Percentiles rank a stretch among this genome's conserved stretches.
phyloP scores from a whole-genome alignment of 2,797 vertebrate species.

The Acanthurus tractus region DNA sequence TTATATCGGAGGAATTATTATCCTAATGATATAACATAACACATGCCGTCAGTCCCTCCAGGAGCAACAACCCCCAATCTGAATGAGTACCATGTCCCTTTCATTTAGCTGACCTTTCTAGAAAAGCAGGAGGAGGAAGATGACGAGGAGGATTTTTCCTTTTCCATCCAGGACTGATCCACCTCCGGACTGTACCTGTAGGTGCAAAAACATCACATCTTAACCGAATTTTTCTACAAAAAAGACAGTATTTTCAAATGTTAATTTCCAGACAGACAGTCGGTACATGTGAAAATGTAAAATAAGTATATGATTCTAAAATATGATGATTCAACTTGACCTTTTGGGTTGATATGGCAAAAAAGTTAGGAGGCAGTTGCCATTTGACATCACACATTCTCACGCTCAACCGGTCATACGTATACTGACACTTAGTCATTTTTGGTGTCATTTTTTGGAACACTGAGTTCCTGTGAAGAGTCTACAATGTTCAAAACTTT shows the following conservation, averaged over 20 bases:
- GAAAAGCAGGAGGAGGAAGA: slow-evolving; percentile 32
- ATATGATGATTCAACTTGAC: not conserved
- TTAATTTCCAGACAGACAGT: not conserved
- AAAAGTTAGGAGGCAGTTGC: not conserved
- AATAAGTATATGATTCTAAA: not conserved
- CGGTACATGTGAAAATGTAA: not conserved
- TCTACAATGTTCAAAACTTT: too few relatives aligned
- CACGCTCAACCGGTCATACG: too few relatives aligned
- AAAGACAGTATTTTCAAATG: not conserved
- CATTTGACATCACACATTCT: too few relatives aligned
- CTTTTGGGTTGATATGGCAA: not conserved
- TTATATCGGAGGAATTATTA: slow-evolving; percentile 80
- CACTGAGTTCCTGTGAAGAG: too few relatives aligned
- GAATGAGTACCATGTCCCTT: slow-evolving; percentile 54
- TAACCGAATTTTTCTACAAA: not conserved
- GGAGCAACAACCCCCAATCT: slow-evolving; percentile 53
- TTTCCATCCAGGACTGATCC: slow-evolving; percentile 22
- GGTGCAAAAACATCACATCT: slow-evolving; percentile 3
- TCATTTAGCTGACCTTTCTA: slow-evolving; percentile 53
- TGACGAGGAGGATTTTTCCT: slow-evolving; percentile 29
- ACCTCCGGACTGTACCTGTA: slow-evolving; percentile 13
- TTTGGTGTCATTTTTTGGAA: too few relatives aligned
- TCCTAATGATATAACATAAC: slow-evolving; percentile 80
- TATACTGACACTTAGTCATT: too few relatives aligned
- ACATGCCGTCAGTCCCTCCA: slow-evolving; percentile 76